Evolutionary conservation across 2,113 vertebrate species (phyloP).

Genomic region (Engystomops pustulosus): DNA sequence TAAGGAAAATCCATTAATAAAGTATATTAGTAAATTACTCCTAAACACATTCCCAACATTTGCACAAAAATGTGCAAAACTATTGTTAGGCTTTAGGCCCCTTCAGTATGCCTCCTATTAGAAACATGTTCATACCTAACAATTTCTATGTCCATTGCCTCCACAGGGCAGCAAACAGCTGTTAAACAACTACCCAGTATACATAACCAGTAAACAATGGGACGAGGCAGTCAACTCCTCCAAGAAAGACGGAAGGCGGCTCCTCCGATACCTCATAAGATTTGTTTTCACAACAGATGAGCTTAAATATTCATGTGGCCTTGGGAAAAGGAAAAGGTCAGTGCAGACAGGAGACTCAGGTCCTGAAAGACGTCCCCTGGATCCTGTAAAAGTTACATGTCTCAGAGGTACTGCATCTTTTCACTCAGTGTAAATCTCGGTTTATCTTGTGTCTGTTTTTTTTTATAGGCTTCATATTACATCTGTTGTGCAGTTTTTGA

Average conservation of each 20-base stretch:
- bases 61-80: too few relatives aligned
- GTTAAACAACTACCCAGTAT: conserved; percentile 98
- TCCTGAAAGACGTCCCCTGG: conserved; percentile 95
- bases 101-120: neutral
- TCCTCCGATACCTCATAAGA: conserved; percentile 98
- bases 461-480: neutral
- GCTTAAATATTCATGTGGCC: conserved; percentile 98
- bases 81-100: too few relatives aligned
- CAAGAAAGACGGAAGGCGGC: conserved; percentile 94
- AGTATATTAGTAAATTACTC: too few relatives aligned
- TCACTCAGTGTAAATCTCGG: conserved; percentile 78
- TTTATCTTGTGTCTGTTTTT: conserved; percentile 72
- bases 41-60: too few relatives aligned
- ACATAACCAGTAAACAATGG: conserved; percentile 99
- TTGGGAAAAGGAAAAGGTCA: conserved; percentile 99
- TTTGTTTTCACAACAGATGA: conserved; percentile 98
- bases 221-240: conserved; percentile 98
- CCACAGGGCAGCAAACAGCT: conserved; percentile 96
- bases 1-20: too few relatives aligned
- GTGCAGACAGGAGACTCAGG: conserved; percentile 95
- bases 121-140: neutral
- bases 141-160: conserved; percentile 58
- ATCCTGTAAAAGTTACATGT: conserved; percentile 99
- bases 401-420: conserved; percentile 95
- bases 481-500: neutral